Conservation (phyloP, 2,888 invertebrate genomes). For the Acleris laterana region DNA sequence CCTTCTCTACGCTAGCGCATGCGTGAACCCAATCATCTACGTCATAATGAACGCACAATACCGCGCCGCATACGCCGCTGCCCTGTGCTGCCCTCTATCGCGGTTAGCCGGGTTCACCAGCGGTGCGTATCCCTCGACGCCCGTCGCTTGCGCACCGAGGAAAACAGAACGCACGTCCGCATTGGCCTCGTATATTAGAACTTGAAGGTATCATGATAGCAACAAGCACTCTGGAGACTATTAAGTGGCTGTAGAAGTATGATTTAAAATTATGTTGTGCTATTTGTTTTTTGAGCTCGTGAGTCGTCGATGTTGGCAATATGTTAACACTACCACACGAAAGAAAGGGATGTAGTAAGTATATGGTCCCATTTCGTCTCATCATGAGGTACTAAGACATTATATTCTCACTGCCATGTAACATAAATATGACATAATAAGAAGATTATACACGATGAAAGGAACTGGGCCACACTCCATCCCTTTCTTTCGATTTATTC, state of each 20-base stretch:
- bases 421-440: too few species aligned
- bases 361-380: too few species aligned
- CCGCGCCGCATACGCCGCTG: constrained; percentile 93
- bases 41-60: constrained; percentile 98
- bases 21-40: constrained; percentile 97
- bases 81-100: constrained; percentile 87
- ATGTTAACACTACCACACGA: too few species aligned
- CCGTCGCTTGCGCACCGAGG: constrained; percentile 64
- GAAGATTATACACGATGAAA: too few species aligned
- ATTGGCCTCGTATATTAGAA: constrained; percentile 69
- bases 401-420: too few species aligned
- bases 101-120: constrained; percentile 85
- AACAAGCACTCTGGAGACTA: constrained; percentile 16
- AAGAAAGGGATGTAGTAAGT: too few species aligned
- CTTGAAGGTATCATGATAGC: constrained; percentile 72
- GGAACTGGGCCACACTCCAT: too few species aligned
- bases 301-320: too few species aligned
- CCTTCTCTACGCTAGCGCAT: constrained; percentile 93
- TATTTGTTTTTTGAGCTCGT: too few species aligned
- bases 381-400: too few species aligned
- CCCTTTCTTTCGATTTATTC: too few species aligned
- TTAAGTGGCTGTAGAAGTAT: constrained; percentile 8
- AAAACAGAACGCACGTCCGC: constrained; percentile 71
- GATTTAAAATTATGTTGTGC: neutral
- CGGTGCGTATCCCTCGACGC: constrained; percentile 83